Evolutionary conservation across 2,888 invertebrate genomes (phyloP), one percentile per base, ranked within the genome.

Genomic region (Ferdinandea cuprea): DNA sequence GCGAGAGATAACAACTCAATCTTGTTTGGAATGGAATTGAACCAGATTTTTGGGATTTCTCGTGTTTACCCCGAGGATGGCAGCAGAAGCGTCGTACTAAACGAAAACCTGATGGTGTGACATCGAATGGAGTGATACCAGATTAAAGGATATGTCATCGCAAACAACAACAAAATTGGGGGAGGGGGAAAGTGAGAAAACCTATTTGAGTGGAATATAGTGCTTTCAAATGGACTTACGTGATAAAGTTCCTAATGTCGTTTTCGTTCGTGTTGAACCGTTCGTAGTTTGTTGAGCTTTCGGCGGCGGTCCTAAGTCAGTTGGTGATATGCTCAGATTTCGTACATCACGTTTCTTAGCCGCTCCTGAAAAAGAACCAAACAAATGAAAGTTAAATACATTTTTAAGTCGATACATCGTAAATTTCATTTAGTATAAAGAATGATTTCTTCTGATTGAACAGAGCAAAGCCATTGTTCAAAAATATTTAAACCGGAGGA

Each of bases 331-430:
- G 87, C 89, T 91, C 85, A 91, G 87, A 87, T 91, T 91, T 80
- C 90, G 90, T 77, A 91, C 91, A 90, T 91, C 91, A 78, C 91
- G 91, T 86, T 91, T 91, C 86, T 91, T 91, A 88, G 91, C 91
- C 86, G 91, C 88, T 89, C 91, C 91, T 91, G 87, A 35, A 89
- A 89, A 17, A 81, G 8, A 65, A 65, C 42, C 25, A 50, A 3
- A 15, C 65, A 21, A 37, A 46, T 15, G 13, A 40, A 15, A 40
- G 7, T 40, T 40, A 13, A 40, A 13, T 15, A 15, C 6, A 40
- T 40, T 40, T 40, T 1, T 5, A 7, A 15, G 40, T 7, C 7
- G 11, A 11, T 2, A 17, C 6, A 42, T 7, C 13, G 17, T n/a
- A 17, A 28, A 46, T 17, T 46, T 32, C n/a, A n/a, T n/a, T n/a